phyloP scores from a whole-genome alignment of 2,113 vertebrate species.

The Sinocyclocheilus rhinocerous region DNA sequence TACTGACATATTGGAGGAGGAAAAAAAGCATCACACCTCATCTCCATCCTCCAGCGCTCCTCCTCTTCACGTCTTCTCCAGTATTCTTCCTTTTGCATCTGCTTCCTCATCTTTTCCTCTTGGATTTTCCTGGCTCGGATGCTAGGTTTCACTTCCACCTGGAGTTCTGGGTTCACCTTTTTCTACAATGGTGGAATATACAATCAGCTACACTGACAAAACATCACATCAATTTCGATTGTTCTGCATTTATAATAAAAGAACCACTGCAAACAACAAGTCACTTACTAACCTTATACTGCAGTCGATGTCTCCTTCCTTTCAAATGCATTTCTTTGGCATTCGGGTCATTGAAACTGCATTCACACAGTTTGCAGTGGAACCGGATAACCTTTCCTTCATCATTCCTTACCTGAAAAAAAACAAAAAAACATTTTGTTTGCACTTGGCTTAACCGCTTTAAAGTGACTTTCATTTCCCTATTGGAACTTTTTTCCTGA shows the following conservation, averaged over 20 bases:
- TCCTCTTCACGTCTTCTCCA: slow-evolving; percentile 97
- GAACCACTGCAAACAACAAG: neutral
- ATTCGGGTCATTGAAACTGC: slow-evolving; percentile 98
- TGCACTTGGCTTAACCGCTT: neutral
- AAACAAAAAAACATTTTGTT: neutral
- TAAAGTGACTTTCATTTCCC: neutral
- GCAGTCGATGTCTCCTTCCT: slow-evolving; percentile 91
- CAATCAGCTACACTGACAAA: neutral
- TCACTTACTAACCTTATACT: slow-evolving; percentile 86
- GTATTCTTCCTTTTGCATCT: slow-evolving; percentile 98
- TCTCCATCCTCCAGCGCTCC: slow-evolving; percentile 98
- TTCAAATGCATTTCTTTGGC: slow-evolving; percentile 98
- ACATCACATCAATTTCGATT: neutral
- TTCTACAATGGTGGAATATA: slow-evolving; percentile 77
- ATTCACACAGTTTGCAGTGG: slow-evolving; percentile 97
- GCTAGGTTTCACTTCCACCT: slow-evolving; percentile 98
- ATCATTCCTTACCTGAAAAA: slow-evolving; percentile 89
- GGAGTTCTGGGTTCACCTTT: slow-evolving; percentile 98
- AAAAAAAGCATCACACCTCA: slow-evolving; percentile 78
- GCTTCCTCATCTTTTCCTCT: slow-evolving; percentile 98
- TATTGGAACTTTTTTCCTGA: neutral
- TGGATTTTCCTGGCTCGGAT: slow-evolving; percentile 96
- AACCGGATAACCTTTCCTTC: slow-evolving; percentile 98
- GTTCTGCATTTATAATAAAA: neutral
- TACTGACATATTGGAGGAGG: neutral